Base-by-base conservation (phyloP, 2,797 vertebrate genomes). In the Poecilia picta region DNA sequence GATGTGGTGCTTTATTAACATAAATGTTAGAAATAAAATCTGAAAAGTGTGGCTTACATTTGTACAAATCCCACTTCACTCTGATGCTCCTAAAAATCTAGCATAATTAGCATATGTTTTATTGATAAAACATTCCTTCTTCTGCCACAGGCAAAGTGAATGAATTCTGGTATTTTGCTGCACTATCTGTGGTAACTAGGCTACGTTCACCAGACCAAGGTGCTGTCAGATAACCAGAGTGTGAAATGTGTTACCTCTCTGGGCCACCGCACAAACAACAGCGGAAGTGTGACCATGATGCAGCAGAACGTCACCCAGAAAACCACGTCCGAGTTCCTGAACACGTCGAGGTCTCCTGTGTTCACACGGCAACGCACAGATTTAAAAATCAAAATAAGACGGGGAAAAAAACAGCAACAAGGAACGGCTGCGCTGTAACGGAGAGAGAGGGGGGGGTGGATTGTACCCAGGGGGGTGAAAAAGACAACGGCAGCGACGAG, bases 231-330 rank as follows among this genome's bases (percentile, higher is more conserved):
- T 25, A 7, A 70, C 11, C 66, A 15, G 13, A n/a, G 41, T 70
- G 68, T 71, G 68, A 71, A 71, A 45, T 28, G 12, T 71, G 41
- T 96, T 94, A 99, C 98, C 91, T 97, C 96, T 97, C 97, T 96
- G 6, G 97, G 97, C 93, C 97, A 98, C 49, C 96, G 95, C 85
- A 98, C 81, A 45, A 98, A 97, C 83, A 97, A 72, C 2, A 97
- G 85, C 0, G 97, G 97, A 20, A 97, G 88, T 0, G 95, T 18
- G 81, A 97, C 2, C 80, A 95, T 89, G 64, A 98, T 90, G 85
- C 96, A 96, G 82, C 88, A 93, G 89, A 98, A 98, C 0, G 97
- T 96, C 89, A 97, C 92, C 98, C 98, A 99, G 92, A 98, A 99
- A 13, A 97, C 95, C 2, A 80, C 89, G 15, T 97, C 94, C 0